Conservation (phyloP, 1,140 invertebrate genomes). For the Aphidius gifuensis region DNA sequence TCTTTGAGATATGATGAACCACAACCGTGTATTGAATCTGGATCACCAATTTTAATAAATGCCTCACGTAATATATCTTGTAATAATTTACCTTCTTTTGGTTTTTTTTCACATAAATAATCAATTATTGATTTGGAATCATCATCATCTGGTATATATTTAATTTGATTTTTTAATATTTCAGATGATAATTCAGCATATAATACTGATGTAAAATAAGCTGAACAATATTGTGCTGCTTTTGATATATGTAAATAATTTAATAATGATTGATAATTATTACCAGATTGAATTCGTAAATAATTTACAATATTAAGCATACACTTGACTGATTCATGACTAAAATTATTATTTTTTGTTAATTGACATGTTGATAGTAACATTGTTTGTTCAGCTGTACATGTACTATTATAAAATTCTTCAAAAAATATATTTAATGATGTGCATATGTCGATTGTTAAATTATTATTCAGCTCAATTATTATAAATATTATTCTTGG, state of each 20-base stretch:
- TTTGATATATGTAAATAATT: constrained; percentile 67
- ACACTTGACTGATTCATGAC: constrained; percentile 56
- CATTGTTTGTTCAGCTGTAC: constrained; percentile 20
- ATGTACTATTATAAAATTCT: constrained; percentile 44
- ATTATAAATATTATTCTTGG: constrained; percentile 61
- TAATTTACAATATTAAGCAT: constrained; percentile 64
- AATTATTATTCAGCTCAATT: constrained; percentile 22
- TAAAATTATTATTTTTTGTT: constrained; percentile 32
- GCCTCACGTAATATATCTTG: constrained; percentile 55
- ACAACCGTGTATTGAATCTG: constrained; percentile 68
- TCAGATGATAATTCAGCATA: constrained; percentile 66
- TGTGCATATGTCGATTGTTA: constrained; percentile 42
- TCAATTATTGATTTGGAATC: constrained; percentile 39
- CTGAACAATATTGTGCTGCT: constrained; percentile 69
- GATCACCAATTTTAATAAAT: constrained; percentile 67
- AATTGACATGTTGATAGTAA: constrained; percentile 19
- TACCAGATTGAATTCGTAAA: constrained; percentile 51
- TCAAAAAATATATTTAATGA: constrained; percentile 56
- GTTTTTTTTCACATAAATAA: constrained; percentile 39
- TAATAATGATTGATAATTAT: constrained; percentile 49
- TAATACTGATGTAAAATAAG: constrained; percentile 67
- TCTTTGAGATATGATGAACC: constrained; percentile 56
- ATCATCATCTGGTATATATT: constrained; percentile 27
- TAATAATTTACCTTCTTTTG: constrained; percentile 39
- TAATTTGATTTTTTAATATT: constrained; percentile 25